A percentile compares a stretch with the other conserved stretches of the same genome.
phyloP scores from a whole-genome alignment of 2,888 invertebrate species.

The Trissolcus brochymenae region DNA sequence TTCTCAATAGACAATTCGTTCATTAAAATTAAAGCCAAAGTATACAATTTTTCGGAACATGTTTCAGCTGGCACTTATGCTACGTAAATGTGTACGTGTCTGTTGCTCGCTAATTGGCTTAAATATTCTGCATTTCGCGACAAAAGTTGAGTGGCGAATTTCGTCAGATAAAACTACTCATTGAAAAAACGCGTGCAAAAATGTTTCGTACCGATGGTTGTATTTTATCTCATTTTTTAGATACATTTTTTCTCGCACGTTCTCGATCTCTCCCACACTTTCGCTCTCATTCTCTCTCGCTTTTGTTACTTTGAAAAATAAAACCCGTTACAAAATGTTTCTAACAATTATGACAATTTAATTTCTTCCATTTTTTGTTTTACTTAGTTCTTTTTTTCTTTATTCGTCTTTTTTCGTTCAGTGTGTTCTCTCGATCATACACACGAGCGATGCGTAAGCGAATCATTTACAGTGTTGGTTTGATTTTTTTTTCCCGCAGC shows the following conservation, averaged over 20 bases:
- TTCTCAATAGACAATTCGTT: conserved; percentile 36
- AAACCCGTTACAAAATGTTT: conserved; percentile 55
- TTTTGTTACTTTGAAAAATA: conserved; percentile 45
- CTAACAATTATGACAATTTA: conserved; percentile 50
- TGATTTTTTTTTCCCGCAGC: conserved; percentile 1
- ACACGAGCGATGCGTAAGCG: conserved; percentile 3
- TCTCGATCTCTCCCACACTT: conserved; percentile 16
- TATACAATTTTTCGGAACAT: conserved; percentile 67
- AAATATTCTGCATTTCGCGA: conserved; percentile 73
- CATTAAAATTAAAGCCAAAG: conserved; percentile 43
- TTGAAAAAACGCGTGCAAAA: conserved; percentile 66
- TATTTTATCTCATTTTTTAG: conserved; percentile 11
- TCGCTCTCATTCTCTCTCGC: conserved; percentile 16
- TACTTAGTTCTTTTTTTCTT: conserved; percentile 16
- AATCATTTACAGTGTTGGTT: conserved; percentile 7
- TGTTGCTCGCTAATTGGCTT: conserved; percentile 74
- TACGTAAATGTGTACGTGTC: conserved; percentile 75
- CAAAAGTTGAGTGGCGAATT: conserved; percentile 71
- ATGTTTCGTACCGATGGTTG: conserved; percentile 41
- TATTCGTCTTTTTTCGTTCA: conserved; percentile 22
- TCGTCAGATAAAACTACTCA: conserved; percentile 62
- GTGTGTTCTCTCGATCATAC: conserved; percentile 19
- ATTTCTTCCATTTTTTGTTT: conserved; percentile 33
- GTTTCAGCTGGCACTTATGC: conserved; percentile 70
- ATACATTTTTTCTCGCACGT: conserved; percentile 5